Evolutionary conservation across 2,888 invertebrate species (phyloP).

Genomic region (Ophonus ardosiacus): DNA sequence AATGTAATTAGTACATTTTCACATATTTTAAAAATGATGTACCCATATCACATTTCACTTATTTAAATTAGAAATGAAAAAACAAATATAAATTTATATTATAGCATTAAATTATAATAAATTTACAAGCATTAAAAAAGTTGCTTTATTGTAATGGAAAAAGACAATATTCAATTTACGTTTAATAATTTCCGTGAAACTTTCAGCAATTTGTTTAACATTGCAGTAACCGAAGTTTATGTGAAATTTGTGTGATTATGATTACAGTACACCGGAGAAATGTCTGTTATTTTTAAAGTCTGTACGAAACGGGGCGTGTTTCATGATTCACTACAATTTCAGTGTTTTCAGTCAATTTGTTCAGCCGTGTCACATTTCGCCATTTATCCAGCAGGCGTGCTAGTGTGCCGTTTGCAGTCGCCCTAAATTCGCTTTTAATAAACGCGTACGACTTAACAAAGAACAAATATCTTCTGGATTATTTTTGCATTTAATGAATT

Average conservation of each 20-base stretch:
- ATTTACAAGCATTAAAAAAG: too few relatives aligned
- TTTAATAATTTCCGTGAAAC: background rate
- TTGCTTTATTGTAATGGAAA: too few relatives aligned
- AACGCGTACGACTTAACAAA: conserved; percentile 57
- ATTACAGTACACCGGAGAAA: background rate
- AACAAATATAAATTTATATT: too few relatives aligned
- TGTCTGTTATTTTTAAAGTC: conserved; percentile 17
- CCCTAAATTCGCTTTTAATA: conserved; percentile 60
- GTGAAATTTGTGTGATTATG: conserved; percentile 5
- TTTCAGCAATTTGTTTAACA: background rate
- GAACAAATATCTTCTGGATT: conserved; percentile 57
- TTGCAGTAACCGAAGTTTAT: background rate
- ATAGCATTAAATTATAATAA: too few relatives aligned
- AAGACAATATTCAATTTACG: background rate
- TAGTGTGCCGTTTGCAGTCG: background rate
- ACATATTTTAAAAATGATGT: too few relatives aligned
- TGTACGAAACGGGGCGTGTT: conserved; percentile 23
- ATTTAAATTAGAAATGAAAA: too few relatives aligned
- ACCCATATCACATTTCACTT: too few relatives aligned
- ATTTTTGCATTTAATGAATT: conserved; percentile 62
- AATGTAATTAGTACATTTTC: too few relatives aligned
- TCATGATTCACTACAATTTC: conserved; percentile 34
- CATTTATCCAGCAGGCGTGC: conserved; percentile 18
- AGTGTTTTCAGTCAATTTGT: conserved; percentile 19
- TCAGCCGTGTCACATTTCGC: conserved; percentile 8